phyloP scores from a whole-genome alignment of 2,797 vertebrate genomes.

The Sebastiscus albofasciatus region DNA sequence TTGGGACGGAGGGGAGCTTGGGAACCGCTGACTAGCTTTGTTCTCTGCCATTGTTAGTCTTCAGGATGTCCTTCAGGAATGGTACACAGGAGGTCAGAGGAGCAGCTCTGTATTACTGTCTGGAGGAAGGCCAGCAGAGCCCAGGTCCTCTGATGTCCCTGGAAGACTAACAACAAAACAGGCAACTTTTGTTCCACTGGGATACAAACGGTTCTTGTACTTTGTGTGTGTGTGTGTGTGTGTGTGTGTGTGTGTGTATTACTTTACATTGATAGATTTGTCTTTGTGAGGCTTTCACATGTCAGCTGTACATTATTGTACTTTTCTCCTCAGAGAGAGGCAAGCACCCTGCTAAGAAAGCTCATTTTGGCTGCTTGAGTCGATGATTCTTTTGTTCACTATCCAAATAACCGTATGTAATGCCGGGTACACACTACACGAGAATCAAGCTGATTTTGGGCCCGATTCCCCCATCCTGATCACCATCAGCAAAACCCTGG shows the following conservation, averaged over 20 bases:
- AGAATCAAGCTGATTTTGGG: too few relatives aligned
- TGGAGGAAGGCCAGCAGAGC: constrained; percentile 28
- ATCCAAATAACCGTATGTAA: not conserved
- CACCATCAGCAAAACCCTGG: too few relatives aligned
- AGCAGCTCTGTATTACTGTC: constrained; percentile 46
- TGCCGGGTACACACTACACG: too few relatives aligned
- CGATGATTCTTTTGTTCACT: not conserved
- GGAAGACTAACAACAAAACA: constrained; percentile 15
- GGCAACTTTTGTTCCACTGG: not conserved
- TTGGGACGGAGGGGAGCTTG: constrained; percentile 75
- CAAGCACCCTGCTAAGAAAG: not conserved
- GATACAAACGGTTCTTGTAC: not conserved
- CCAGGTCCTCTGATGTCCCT: constrained; percentile 40
- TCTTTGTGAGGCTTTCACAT: not conserved
- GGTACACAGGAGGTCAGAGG: constrained; percentile 62
- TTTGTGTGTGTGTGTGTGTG: not conserved
- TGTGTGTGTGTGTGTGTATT: not conserved
- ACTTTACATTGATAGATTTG: not conserved
- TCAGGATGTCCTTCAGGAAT: constrained; percentile 85
- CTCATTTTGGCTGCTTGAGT: not conserved
- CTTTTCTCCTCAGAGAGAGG: not conserved
- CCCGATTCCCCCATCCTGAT: too few relatives aligned
- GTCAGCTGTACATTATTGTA: not conserved
- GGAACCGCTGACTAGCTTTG: constrained; percentile 80
- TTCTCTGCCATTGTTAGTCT: constrained; percentile 79